A percentile compares a stretch with the other conserved stretches of the same genome.
phyloP scores from a whole-genome alignment of 2,113 vertebrate genomes.

The Scomber colias region DNA sequence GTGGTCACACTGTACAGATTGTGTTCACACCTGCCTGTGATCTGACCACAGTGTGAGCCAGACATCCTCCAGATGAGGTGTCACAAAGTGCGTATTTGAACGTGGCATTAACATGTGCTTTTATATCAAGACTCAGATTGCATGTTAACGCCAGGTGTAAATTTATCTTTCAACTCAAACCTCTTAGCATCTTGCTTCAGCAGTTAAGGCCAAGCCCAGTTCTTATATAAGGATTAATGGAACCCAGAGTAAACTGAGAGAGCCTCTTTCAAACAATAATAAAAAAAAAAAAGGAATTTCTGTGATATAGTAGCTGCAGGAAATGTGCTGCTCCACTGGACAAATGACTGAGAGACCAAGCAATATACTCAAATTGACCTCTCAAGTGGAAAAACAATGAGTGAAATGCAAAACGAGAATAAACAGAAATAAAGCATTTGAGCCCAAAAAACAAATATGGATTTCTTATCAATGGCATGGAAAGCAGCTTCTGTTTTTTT shows the following conservation, averaged over 20 bases:
- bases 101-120: too few species aligned
- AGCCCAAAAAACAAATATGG: neutral
- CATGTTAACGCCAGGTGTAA: too few species aligned
- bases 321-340: neutral
- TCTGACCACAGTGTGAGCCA: too few species aligned
- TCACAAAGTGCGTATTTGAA: too few species aligned
- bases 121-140: too few species aligned
- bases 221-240: neutral
- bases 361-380: neutral
- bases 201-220: neutral
- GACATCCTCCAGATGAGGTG: too few species aligned
- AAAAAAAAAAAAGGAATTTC: neutral
- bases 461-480: too few species aligned
- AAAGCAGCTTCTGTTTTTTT: too few species aligned
- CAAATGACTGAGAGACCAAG: neutral
- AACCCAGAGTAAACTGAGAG: neutral
- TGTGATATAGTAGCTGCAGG: neutral
- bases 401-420: neutral
- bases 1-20: too few species aligned
- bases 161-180: too few species aligned
- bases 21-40: too few species aligned
- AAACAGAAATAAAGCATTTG: neutral
- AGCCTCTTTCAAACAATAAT: neutral
- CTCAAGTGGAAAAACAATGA: neutral
- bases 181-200: neutral